Evolutionary conservation across 2,113 vertebrate genomes (phyloP), one percentile per base, ranked within the genome.

Genomic region (Nannospalax galili): DNA sequence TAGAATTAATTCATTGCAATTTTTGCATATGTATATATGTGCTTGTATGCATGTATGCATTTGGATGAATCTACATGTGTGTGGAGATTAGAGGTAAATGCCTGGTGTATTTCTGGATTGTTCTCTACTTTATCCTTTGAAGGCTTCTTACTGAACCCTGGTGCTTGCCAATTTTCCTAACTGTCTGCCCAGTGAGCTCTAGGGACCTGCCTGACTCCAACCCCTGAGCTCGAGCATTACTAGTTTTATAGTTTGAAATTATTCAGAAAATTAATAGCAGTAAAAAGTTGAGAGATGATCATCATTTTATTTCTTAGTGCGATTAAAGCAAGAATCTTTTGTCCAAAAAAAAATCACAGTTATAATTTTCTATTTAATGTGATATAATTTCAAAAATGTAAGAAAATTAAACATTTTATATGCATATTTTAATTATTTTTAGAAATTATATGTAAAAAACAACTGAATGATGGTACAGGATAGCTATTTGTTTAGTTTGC

Each of bases 241-340:
- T 82, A 65, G 52, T 93, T 93, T 95, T 95, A 70, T 94, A 64
- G 81, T 91, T 88, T 96, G 48, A 96, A 96, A 84, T 97, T 93
- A 84, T 97, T 93, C 19, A 62, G 79, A 92, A 93, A 88, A 92
- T 88, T 88, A 90, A 91, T 86, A 91, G 88, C 67, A 92, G 48
- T 88, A 86, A 91, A 85, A 91, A 91, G 65, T 89, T 74, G 77
- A 79, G 93, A 96, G 48, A 65, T 2, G 16, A 10, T 78, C 80
- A 64, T 7, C 93, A 79, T 89, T 96, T 95, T 92, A 74, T 9
- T 78, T 78, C 45, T 95, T 35, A 62, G 67, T 89, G 75, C 87
- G 92, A 94, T 92, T 94, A 94, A 88, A 67, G 28, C 12, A 82
- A 69, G 75, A 73, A 85, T 58, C 28, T 70, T 72, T 12, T 92